Conservation (phyloP, 2,888 invertebrate species). For the Machimus rusticus region DNA sequence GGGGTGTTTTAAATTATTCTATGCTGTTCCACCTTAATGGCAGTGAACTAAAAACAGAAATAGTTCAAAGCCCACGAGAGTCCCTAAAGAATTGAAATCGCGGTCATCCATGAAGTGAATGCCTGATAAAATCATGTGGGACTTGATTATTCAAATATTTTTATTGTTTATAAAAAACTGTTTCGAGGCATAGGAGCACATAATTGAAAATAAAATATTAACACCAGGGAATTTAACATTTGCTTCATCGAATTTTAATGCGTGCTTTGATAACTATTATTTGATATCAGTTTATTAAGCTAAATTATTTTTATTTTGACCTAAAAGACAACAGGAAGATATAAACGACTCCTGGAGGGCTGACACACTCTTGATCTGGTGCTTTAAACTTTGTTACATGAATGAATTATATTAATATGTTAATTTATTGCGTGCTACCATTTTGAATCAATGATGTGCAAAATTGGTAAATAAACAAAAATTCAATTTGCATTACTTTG, state of each 20-base stretch:
- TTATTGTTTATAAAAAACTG: not conserved
- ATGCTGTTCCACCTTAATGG: not conserved
- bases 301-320: not conserved
- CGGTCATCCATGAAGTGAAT: not conserved
- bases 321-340: not conserved
- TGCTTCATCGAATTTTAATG: not conserved
- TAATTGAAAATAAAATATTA: not conserved
- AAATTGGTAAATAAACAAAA: conserved; percentile 25
- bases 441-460: not conserved
- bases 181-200: not conserved
- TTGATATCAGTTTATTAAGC: not conserved
- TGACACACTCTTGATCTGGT: not conserved
- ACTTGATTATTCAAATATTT: not conserved
- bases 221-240: not conserved
- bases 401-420: not conserved
- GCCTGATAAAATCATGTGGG: not conserved
- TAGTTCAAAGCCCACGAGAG: not conserved
- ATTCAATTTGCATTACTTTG: conserved; percentile 7
- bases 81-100: not conserved
- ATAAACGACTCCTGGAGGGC: not conserved
- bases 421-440: not conserved
- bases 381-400: not conserved
- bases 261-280: not conserved
- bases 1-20: not conserved
- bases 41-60: not conserved